Percentiles rank a stretch among this genome's conserved stretches.
phyloP scores from a whole-genome alignment of 1,140 invertebrate genomes.

The Manduca sexta region DNA sequence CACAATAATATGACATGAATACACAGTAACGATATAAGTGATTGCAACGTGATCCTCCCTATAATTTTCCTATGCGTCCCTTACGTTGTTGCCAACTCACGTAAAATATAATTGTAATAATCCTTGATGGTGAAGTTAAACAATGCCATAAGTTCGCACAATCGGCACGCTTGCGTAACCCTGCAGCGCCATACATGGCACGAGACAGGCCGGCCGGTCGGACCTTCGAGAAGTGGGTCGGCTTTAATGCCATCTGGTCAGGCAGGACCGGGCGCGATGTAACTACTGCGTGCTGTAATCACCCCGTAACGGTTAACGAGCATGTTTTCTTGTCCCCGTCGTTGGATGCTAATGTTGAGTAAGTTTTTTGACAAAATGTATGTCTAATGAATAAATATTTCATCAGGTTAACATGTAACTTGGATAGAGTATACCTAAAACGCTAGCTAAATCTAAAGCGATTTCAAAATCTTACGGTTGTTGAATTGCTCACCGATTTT shows the following conservation, averaged over 20 bases:
- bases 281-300: conserved; percentile 34
- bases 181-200: conserved; percentile 48
- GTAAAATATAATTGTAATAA: not conserved
- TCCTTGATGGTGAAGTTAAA: not conserved
- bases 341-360: not conserved
- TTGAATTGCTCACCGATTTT: no score
- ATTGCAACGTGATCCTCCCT: no score
- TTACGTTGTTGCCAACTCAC: not conserved
- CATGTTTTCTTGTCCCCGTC: not conserved
- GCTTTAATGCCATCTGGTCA: conserved; percentile 58
- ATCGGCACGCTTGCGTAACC: conserved; percentile 46
- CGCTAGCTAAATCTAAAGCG: no score
- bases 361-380: not conserved
- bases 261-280: conserved; percentile 35
- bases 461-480: no score
- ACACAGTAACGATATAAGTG: no score
- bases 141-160: conserved; percentile 22
- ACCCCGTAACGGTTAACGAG: conserved; percentile 24
- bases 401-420: no score
- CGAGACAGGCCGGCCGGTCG: conserved; percentile 25
- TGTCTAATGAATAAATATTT: no score
- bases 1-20: no score
- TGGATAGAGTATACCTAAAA: no score
- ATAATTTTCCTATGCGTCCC: no score
- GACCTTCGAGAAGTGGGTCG: conserved; percentile 64